Base-by-base conservation (phyloP, 2,888 invertebrate genomes). In the Diogma glabrata region DNA sequence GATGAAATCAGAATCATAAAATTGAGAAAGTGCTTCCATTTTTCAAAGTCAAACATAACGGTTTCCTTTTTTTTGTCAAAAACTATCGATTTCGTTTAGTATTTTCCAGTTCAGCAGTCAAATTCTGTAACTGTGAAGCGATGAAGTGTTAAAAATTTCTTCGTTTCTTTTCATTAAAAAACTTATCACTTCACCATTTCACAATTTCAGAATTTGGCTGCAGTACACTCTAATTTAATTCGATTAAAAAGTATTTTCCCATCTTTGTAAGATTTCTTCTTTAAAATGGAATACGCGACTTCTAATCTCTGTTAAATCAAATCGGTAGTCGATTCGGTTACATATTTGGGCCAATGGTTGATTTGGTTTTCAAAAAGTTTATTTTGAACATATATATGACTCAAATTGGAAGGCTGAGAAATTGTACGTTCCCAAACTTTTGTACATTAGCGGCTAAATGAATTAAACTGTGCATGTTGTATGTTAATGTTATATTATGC, bases 391-490 rank as follows among this genome's bases (percentile, higher is more conserved):
- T 53, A 60, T 55, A 33, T 51, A 56, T 40, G 51, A 56, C 52
- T 57, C 58, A 49, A 53, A 58, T 49, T 55, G 53, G 30, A 58
- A 58, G 2, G 57, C 54, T 48, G 57, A 57, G 30, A 60, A 58
- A 24, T 52, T 50, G 28, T 60, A 60, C 43, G 8, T 23, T 12
- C 8, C 58, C 59, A 52, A 45, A 54, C 8, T 47, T 52, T 53
- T 60, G 59, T 12, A 53, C 57, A 40, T 59, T 56, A 49, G 52
- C 40, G 14, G 55, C 49, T 9, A 60, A 40, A 53, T 60, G 59
- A n/a, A n/a, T 52, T 28, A 59, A 52, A 54, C 56, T 58, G 43
- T 59, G 60, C 7, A 60, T 51, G 51, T 60, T 59, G 30, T 57
- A 54, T n/a, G n/a, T n/a, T n/a, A n/a, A n/a, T 12, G 55, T 49